phyloP scores from a whole-genome alignment of 2,797 vertebrate species.

The Pseudochirops cupreus region DNA sequence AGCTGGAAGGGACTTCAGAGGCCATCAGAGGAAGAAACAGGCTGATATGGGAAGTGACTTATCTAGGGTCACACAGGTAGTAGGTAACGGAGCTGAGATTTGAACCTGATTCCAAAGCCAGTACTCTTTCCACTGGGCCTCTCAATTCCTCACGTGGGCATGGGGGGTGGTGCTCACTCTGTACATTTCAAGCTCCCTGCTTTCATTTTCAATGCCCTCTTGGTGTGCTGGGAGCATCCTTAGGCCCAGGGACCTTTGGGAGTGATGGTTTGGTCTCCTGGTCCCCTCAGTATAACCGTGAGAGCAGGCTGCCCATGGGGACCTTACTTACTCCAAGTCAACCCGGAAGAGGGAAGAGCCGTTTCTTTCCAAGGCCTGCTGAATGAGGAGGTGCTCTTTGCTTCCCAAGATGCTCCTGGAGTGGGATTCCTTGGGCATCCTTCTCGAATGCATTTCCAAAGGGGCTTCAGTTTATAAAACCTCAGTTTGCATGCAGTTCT shows the following conservation, averaged over 20 bases:
- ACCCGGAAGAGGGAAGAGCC: not conserved
- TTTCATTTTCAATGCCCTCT: not conserved
- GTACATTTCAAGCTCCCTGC: not conserved
- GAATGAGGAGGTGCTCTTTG: constrained; percentile 30
- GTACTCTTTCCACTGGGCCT: not conserved
- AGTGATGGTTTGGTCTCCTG: not conserved
- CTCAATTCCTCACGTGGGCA: no score
- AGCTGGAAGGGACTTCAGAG: not conserved
- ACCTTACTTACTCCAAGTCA: not conserved
- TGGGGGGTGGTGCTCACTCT: no score
- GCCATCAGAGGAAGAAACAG: not conserved
- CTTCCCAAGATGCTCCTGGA: constrained; percentile 50
- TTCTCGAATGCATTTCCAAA: constrained; percentile 53
- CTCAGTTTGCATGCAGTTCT: not conserved
- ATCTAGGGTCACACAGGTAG: not conserved
- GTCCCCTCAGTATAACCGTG: not conserved
- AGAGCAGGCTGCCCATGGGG: not conserved
- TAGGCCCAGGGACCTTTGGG: not conserved
- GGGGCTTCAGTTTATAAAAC: constrained; percentile 43
- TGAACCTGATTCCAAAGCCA: not conserved
- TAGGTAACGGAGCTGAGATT: not conserved
- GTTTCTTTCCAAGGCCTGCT: not conserved
- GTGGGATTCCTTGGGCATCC: not conserved
- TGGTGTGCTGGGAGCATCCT: not conserved
- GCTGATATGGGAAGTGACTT: not conserved